Base-by-base conservation (phyloP, 2,888 invertebrate genomes). In the Antheraea assamensis region DNA sequence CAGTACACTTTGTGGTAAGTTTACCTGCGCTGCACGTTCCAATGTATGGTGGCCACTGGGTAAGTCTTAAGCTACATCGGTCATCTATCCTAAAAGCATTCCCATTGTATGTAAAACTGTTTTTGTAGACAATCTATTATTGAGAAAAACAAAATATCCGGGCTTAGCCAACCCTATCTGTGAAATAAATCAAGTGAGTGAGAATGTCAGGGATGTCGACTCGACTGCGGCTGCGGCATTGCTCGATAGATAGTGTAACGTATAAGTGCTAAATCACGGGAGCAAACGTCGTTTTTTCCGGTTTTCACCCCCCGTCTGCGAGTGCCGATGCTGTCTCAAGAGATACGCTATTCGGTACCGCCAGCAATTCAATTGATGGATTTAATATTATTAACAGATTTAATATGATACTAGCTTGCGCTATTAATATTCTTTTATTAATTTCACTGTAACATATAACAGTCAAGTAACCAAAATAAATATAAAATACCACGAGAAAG, bases 271-370 rank as follows among this genome's bases (percentile, higher is more conserved):
- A 93, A 93, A 94, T 94, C 94, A 93, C 90, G 82, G 82, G 81
- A 79, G 83, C 86, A 83, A 88, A 89, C 87, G 92, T 91, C 89
- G 90, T 92, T 93, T 93, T 92, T 93, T 90, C 90, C 90, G 90
- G 87, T 85, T 83, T 83, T 88, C 90, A 83, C 90, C 92, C 90
- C 86, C 84, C 79, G 79, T 78, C 74, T 77, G 79, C 83, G 88
- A 89, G 89, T 80, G 87, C 86, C 88, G 92, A 89, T 80, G 87
- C 86, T 88, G 92, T 92, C 92, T 92, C 91, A 88, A 91, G 92
- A 93, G 93, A 93, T 92, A 92, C 83, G 82, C 78, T 66, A 30
- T 75, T 76, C 52, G 79, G 87, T 89, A 92, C 73, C 52, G 92
- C 81, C 75, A 73, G 88, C 88, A 91, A 76, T 85, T 78, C 74